Percentiles rank a stretch among this genome's conserved stretches.
phyloP scores from a whole-genome alignment of 2,113 vertebrate genomes.

The Chaetodon trifascialis region DNA sequence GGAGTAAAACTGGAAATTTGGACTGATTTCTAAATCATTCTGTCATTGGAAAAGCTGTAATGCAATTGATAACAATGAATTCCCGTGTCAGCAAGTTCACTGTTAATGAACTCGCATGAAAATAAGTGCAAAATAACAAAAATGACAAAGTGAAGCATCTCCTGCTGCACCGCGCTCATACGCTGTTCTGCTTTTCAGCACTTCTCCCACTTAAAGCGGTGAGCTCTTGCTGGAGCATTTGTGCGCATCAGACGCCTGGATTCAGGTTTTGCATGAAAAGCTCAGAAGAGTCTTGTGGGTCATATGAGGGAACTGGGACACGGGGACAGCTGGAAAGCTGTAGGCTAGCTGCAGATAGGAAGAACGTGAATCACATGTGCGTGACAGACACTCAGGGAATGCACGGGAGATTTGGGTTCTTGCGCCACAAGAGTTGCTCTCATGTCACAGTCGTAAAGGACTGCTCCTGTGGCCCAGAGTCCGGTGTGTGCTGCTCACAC shows the following conservation, averaged over 20 bases:
- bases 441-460: slow-evolving; percentile 34
- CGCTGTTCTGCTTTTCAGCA: slow-evolving; percentile 24
- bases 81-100: slow-evolving; percentile 15
- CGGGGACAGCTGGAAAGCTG: slow-evolving; percentile 63
- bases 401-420: slow-evolving; percentile 30
- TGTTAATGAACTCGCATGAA: slow-evolving; percentile 38
- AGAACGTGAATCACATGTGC: slow-evolving; percentile 55
- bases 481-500: slow-evolving; percentile 26
- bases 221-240: slow-evolving; percentile 17
- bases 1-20: background rate
- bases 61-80: slow-evolving; percentile 17
- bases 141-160: slow-evolving; percentile 45
- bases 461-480: slow-evolving; percentile 1
- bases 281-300: slow-evolving; percentile 57
- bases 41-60: slow-evolving; percentile 26
- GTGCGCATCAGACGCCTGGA: slow-evolving; percentile 14
- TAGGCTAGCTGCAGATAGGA: slow-evolving; percentile 38
- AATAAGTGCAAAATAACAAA: slow-evolving; percentile 45
- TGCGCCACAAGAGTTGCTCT: slow-evolving; percentile 30
- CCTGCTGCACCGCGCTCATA: background rate
- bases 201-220: slow-evolving; percentile 18
- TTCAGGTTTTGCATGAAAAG: slow-evolving; percentile 28
- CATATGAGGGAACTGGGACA: slow-evolving; percentile 66
- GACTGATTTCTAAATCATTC: background rate
- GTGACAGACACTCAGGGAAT: slow-evolving; percentile 54